Evolutionary conservation across 2,797 vertebrate genomes (phyloP), one percentile per base, ranked within the genome.

Genomic region (Anguilla pacifica): DNA sequence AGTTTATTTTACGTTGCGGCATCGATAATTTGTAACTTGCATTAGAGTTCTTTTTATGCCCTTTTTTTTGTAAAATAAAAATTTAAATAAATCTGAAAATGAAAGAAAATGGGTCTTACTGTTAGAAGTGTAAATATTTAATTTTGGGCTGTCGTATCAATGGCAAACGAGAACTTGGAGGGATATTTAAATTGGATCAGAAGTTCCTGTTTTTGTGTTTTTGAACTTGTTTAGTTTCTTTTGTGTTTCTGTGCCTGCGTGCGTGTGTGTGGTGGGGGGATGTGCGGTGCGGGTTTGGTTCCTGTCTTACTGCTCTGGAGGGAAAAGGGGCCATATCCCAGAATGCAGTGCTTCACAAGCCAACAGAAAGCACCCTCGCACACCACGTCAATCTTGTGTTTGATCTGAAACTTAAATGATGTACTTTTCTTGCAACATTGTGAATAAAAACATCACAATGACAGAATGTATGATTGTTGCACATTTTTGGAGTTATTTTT

Each of bases 371-470:
- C 83, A 90, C 87, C 85, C 90, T 86, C 7, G 28, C 87, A 87
- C 87, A 89, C 89, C 88, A 91, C 86, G 43, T 87, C 84, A 93
- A 88, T 86, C 83, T 35, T 86, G 85, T 90, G 88, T 90, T 93
- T 93, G 92, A 87, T 91, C 92, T 93, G 91, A 51, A 91, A 92
- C 86, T 83, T 81, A 51, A 87, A 91, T 89, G 87, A 89, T 87
- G 61, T 92, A 87, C 84, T 93, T 91, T 93, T 49, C 92, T 93
- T 92, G 92, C 91, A 91, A 90, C 87, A 88, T 91, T 93, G 86
- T 89, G 87, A 96, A 95, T 96, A 96, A 96, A 96, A 92, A 89
- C 61, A 92, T 93, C 84, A 92, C 93, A 91, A 90, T 91, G 84
- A 19, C 28, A 39, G 39, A 39, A 2, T 89, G 57, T 87, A 31